phyloP scores from a whole-genome alignment of 2,797 vertebrate genomes.

The Schizopygopsis pylzovi region DNA sequence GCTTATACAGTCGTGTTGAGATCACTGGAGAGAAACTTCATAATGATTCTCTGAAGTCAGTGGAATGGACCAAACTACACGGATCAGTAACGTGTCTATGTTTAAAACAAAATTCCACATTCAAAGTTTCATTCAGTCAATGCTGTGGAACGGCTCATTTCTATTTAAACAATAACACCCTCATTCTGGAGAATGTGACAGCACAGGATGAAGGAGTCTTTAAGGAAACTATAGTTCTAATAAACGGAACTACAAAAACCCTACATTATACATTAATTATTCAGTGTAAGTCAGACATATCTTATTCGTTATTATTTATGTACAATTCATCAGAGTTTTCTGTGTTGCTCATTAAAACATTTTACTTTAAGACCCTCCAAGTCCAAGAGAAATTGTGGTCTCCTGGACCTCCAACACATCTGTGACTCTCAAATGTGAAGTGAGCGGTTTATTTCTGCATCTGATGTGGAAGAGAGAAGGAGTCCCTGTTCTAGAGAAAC shows the following conservation, averaged over 20 bases:
- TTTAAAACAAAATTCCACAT: fast-evolving
- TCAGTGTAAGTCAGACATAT: slow-evolving; percentile 53
- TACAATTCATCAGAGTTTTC: not conserved
- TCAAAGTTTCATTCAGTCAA: not conserved
- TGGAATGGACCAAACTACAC: slow-evolving; percentile 34
- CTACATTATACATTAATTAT: slow-evolving; percentile 44
- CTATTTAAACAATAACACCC: slow-evolving; percentile 50
- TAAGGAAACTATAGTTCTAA: not conserved
- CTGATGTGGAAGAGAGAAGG: slow-evolving; percentile 56
- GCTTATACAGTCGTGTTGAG: slow-evolving; percentile 26
- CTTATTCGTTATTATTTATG: not conserved
- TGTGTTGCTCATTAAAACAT: not conserved
- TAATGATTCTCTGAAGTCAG: fast-evolving
- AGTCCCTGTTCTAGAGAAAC: slow-evolving; percentile 20
- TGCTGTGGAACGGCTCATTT: not conserved
- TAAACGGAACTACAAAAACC: fast-evolving
- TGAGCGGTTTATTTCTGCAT: not conserved
- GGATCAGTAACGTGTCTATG: not conserved
- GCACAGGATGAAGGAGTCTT: slow-evolving; percentile 55
- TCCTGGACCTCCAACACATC: not conserved
- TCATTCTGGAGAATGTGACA: slow-evolving; percentile 53
- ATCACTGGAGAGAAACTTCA: not conserved
- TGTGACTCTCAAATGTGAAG: slow-evolving; percentile 56
- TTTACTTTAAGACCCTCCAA: slow-evolving; percentile 38
- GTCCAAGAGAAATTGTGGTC: slow-evolving; percentile 7